These are phyloP conservation scores for Drosophila kohkoa DNA, from an alignment of 1,140 invertebrate species.

Conservation along the genomic window DNA sequence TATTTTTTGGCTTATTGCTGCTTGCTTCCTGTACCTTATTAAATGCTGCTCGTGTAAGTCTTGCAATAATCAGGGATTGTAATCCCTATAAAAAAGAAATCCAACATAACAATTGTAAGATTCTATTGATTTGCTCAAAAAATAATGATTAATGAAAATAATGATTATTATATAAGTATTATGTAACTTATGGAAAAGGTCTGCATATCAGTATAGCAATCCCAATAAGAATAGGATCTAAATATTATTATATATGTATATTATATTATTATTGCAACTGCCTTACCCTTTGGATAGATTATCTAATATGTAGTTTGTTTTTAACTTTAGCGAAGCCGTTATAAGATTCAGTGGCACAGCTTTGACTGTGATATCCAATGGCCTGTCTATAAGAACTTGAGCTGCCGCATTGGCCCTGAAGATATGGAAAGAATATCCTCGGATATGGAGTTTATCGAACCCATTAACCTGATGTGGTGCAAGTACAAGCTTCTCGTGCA, in stretches of 20 bases:
- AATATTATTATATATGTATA: no score
- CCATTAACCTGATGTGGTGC: not conserved
- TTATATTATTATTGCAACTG: no score
- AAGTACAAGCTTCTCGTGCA: conserved; percentile 1
- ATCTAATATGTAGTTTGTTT: not conserved
- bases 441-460: not conserved
- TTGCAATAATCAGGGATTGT: not conserved
- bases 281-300: not conserved
- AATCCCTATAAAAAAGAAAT: no score
- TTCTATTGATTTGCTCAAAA: no score
- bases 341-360: not conserved
- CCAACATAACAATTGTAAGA: no score
- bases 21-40: no score
- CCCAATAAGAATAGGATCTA: no score
- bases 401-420: conserved; percentile 7
- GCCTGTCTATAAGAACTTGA: not conserved
- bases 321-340: conserved; percentile 11
- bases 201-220: no score
- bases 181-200: no score
- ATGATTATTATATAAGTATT: no score
- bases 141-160: no score
- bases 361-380: conserved; percentile 2
- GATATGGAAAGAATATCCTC: not conserved
- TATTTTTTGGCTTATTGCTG: not conserved
- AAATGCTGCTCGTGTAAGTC: conserved; percentile 11